A percentile compares a stretch with the other conserved stretches of the same genome.
These are phyloP conservation scores for Catharus ustulatus DNA, from an alignment of 2,797 vertebrate genomes.

Conservation along the genomic window DNA sequence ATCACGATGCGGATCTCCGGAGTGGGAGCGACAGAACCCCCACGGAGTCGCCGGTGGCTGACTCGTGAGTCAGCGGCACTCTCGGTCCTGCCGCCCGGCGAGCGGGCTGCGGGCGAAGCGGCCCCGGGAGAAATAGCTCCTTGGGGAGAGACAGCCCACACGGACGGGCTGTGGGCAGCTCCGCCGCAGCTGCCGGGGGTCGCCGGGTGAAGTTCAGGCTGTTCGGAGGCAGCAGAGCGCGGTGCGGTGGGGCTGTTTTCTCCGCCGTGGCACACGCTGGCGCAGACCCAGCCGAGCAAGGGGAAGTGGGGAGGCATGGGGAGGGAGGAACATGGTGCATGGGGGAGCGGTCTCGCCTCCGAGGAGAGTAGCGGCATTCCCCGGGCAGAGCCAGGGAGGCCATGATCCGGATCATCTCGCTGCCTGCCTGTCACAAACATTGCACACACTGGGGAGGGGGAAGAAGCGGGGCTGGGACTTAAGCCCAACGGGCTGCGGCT, in stretches of 20 bases:
- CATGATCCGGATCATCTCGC: conserved; percentile 75
- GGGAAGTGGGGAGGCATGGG: not conserved
- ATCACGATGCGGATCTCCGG: not conserved
- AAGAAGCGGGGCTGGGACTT: not conserved
- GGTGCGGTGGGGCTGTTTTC: not conserved
- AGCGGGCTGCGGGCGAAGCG: not conserved
- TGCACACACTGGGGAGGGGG: not conserved
- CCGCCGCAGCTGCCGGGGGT: not conserved
- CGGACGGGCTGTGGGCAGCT: not conserved
- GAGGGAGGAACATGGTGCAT: not conserved
- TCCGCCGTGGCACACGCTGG: not conserved
- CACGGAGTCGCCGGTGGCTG: not conserved
- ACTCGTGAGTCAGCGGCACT: conserved; percentile 57
- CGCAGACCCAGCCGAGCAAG: not conserved
- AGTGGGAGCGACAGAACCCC: not conserved
- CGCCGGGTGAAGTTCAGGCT: conserved; percentile 57
- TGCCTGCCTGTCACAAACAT: conserved; percentile 63
- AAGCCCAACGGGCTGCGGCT: not conserved
- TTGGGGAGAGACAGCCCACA: not conserved
- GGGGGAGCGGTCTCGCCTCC: not conserved
- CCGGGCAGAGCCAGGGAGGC: conserved; percentile 56
- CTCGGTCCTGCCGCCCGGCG: not conserved
- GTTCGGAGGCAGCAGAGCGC: not conserved
- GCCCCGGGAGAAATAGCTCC: not conserved
- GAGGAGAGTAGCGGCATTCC: not conserved